Base-by-base conservation (phyloP, 2,888 invertebrate species). In the Onthophagus sagittarius region DNA sequence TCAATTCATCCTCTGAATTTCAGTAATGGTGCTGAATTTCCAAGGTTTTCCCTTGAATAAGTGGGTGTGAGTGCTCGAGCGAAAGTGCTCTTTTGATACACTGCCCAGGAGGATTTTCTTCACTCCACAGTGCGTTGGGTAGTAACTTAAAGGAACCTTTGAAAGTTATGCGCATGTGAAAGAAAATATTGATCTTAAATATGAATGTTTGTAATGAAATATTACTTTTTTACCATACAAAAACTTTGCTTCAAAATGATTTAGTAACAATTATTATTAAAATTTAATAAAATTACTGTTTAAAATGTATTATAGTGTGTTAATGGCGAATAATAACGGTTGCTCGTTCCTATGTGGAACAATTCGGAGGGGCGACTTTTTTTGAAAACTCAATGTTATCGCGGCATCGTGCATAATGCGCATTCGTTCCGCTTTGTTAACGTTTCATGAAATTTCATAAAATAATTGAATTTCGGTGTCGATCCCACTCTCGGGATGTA, bases 361-460 rank as follows among this genome's bases (percentile, higher is more conserved):
- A 23, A 14, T n/a, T n/a, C n/a, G 23, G 23, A n/a, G 13, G 32
- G 23, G 67, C 31, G 32, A 23, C n/a, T 67, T n/a, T 67, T 67
- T 67, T 67, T 15, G 31, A 32, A 67, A 67, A 31, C 31, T 67
- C 67, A 32, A 32, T 7, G 67, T 67, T 67, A 67, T 67, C 67
- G 67, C 31, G 23, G 23, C n/a, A n/a, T 23, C 32, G 13, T 32
- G 23, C 67, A 67, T 67, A 67, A 67, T 67, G 32, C 67, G 23
- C 23, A 67, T 23, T 67, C 67, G 32, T 67, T 67, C 67, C 67
- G 23, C 31, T 67, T 67, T 67, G 67, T 67, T 67, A 67, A 67
- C 67, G 15, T 67, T 67, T 67, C 67, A 67, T 67, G 67, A 67
- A 67, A 67, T 67, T 67, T 67, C 67, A 67, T 67, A 67, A 23